phyloP scores from a whole-genome alignment of 1,140 invertebrate genomes.

The Belonocnema kinseyi region DNA sequence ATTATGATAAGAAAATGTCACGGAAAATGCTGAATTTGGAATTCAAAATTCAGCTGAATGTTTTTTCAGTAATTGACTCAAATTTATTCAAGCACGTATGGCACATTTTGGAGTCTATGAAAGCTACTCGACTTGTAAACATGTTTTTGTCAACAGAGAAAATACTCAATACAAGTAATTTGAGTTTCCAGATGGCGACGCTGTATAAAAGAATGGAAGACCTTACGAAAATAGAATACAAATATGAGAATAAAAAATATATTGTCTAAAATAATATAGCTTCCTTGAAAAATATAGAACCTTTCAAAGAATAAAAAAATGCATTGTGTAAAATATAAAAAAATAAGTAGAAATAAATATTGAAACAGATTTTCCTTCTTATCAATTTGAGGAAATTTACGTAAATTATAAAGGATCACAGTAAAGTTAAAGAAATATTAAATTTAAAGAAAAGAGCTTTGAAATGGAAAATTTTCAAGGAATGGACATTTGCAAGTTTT shows the following conservation, averaged over 20 bases:
- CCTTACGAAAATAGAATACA: background rate
- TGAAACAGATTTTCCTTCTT: too few relatives aligned
- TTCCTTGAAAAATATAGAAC: too few relatives aligned
- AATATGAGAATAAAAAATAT: background rate
- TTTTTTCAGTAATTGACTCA: background rate
- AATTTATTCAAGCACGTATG: slow-evolving; percentile 1
- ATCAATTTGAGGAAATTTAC: too few relatives aligned
- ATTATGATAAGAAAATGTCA: background rate
- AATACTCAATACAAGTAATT: slow-evolving; percentile 25
- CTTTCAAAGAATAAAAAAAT: too few relatives aligned
- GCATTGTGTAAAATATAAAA: too few relatives aligned
- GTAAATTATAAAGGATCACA: too few relatives aligned
- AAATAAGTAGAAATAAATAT: too few relatives aligned
- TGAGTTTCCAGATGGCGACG: background rate
- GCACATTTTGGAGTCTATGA: slow-evolving; percentile 2
- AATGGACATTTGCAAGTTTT: too few relatives aligned
- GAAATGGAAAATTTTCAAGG: too few relatives aligned
- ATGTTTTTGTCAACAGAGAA: slow-evolving; percentile 10
- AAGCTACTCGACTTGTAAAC: slow-evolving; percentile 22
- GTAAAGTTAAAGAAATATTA: too few relatives aligned
- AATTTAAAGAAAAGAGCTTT: too few relatives aligned
- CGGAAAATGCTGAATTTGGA: background rate
- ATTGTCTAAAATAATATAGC: background rate
- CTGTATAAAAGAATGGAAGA: background rate
- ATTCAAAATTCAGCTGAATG: background rate